phyloP scores from a whole-genome alignment of 2,888 invertebrate genomes.

The Caenorhabditis becei region DNA sequence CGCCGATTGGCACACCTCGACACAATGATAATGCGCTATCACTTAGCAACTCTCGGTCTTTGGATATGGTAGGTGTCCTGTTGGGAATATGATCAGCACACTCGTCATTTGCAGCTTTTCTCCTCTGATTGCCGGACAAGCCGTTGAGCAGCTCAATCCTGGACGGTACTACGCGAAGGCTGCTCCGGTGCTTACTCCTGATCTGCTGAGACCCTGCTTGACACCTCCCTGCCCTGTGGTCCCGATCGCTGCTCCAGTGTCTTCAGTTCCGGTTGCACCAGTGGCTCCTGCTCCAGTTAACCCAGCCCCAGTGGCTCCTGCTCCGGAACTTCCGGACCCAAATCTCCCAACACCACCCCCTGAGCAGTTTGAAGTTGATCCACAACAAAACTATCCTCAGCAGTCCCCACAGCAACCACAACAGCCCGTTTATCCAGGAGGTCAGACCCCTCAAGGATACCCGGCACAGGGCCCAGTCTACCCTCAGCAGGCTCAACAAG shows the following conservation, averaged over 20 bases:
- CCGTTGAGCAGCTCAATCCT: constrained; percentile 46
- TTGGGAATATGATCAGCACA: background rate
- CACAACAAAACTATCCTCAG: constrained; percentile 18
- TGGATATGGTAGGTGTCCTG: constrained; percentile 38
- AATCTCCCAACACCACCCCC: constrained; percentile 55
- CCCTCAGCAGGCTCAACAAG: constrained; percentile 1
- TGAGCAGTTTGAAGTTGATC: constrained; percentile 6
- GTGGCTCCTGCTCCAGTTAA: constrained; percentile 28
- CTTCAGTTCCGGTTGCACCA: constrained; percentile 13
- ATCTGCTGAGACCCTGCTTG: constrained; percentile 41
- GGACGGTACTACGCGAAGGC: constrained; percentile 62
- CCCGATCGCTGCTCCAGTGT: constrained; percentile 19
- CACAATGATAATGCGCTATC: constrained; percentile 32
- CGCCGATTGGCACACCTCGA: constrained; percentile 39
- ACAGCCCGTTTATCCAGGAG: constrained; percentile 35
- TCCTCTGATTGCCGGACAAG: constrained; percentile 6
- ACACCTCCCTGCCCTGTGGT: constrained; percentile 47
- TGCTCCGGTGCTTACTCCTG: constrained; percentile 50
- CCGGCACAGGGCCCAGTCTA: constrained; percentile 19
- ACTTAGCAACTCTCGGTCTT: constrained; percentile 43
- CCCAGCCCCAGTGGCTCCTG: constrained; percentile 11
- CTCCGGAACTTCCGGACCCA: constrained; percentile 26
- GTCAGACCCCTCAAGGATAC: constrained; percentile 27
- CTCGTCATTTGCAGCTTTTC: constrained; percentile 12
- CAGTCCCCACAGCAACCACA: constrained; percentile 15